Conservation (phyloP, 1,140 invertebrate genomes). For the Helicoverpa zea region DNA sequence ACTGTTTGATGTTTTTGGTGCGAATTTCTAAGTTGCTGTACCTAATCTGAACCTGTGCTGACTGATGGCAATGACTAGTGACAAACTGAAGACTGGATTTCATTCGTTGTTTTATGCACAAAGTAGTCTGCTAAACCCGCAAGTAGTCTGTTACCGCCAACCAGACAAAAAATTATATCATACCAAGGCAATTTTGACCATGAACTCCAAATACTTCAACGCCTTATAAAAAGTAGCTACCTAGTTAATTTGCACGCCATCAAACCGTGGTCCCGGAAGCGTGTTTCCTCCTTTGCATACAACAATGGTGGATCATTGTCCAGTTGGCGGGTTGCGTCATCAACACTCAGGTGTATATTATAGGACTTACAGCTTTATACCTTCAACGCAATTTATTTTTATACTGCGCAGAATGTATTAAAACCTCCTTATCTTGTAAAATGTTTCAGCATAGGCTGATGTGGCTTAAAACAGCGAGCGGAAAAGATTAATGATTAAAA, state of each 20-base stretch:
- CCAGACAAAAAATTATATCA: not conserved
- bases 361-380: not conserved
- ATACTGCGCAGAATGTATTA: not conserved
- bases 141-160: not conserved
- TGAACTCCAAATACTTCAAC: constrained; percentile 16
- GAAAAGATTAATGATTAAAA: not conserved
- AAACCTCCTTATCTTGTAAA: no score
- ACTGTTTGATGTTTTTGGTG: not conserved
- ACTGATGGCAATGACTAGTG: no score
- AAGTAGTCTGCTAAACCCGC: no score
- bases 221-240: constrained; percentile 12
- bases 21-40: not conserved
- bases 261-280: constrained; percentile 63
- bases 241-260: constrained; percentile 49
- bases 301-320: constrained; percentile 64
- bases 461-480: no score
- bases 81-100: no score
- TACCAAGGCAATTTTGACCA: constrained; percentile 37
- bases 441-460: no score
- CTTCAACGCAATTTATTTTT: not conserved
- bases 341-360: constrained; percentile 28
- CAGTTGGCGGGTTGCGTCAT: constrained; percentile 40
- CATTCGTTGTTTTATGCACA: no score
- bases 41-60: not conserved
- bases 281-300: constrained; percentile 72